Base-by-base conservation (phyloP, 64 coral and sea anemone species). In the Acropora tenuis region DNA sequence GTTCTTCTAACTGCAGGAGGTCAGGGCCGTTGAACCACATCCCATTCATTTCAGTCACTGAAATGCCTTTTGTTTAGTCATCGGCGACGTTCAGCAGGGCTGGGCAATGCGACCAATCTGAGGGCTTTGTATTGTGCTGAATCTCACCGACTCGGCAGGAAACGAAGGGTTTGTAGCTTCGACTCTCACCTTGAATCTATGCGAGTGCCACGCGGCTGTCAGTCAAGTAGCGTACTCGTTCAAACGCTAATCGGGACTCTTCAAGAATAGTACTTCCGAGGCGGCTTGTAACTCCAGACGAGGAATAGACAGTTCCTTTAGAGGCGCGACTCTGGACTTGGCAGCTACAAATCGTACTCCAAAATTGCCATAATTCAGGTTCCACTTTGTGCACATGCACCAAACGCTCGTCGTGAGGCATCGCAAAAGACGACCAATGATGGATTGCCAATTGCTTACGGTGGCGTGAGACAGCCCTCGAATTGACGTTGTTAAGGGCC, bases 401-500 rank as follows among this genome's bases (percentile, higher is more conserved):
- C 90, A 87, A 92, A 92, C 48, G 82, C 90, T 18, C 66, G 9
- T 48, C 90, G 47, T n/a, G 90, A 84, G 16, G 90, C 82, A 86
- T 79, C 52, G 52, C 52, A 55, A 55, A 55, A 55, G 52, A 55
- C 52, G 52, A 55, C 52, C 52, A 55, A 55, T 55, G 52, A 55
- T 7, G 52, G 52, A 55, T 55, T 55, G 52, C 52, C 52, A 55
- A 55, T 55, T 55, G 90, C 90, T 55, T 78, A 11, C 6, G 73
- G 72, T 44, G 82, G 74, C 1, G 57, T 92, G 7, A 92, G 81
- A 66, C 90, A 87, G 10, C 80, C 69, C 19, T 91, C 79, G 75
- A 76, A 90, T 13, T 90, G 5, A 90, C 11, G 13, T 41, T 41
- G 20, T 83, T 82, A 5, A 90, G 17, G 1, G 65, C 65, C 4